Evolutionary conservation across 2,113 vertebrate species (phyloP).

Genomic region (Stercorarius parasiticus): DNA sequence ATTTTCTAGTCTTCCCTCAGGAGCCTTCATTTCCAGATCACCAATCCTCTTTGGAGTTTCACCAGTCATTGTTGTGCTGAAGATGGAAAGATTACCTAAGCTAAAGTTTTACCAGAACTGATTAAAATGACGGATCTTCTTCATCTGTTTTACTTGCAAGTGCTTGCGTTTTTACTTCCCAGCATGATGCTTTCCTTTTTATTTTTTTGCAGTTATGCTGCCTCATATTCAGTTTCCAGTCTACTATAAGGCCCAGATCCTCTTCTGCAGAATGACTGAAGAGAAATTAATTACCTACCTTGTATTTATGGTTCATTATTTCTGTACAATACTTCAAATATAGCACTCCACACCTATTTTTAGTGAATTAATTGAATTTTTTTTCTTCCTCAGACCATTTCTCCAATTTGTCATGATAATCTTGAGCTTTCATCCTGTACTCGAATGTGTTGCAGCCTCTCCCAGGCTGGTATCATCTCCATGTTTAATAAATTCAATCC

Average conservation of each 20-base stretch:
- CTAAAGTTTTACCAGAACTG: neutral
- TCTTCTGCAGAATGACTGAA: neutral
- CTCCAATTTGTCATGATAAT: conserved; percentile 36
- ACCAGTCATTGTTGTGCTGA: neutral
- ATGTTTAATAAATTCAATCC: conserved; percentile 26
- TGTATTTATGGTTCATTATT: neutral
- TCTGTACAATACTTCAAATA: neutral
- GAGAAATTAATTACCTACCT: conserved; percentile 4
- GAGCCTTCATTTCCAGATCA: neutral
- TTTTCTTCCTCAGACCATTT: neutral
- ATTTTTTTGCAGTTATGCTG: neutral
- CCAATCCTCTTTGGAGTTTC: neutral
- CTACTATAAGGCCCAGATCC: neutral
- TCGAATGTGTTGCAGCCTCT: neutral
- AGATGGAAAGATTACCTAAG: neutral
- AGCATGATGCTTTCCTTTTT: neutral
- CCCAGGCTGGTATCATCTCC: neutral
- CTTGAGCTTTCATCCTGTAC: conserved; percentile 13
- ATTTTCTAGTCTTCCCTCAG: neutral
- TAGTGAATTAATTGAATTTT: neutral
- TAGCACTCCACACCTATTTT: neutral
- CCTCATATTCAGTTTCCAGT: neutral
- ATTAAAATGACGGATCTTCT: neutral
- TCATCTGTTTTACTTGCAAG: neutral
- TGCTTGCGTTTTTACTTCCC: neutral